Evolutionary conservation across 2,888 invertebrate genomes (phyloP).

Genomic region (Nomada ferruginata): DNA sequence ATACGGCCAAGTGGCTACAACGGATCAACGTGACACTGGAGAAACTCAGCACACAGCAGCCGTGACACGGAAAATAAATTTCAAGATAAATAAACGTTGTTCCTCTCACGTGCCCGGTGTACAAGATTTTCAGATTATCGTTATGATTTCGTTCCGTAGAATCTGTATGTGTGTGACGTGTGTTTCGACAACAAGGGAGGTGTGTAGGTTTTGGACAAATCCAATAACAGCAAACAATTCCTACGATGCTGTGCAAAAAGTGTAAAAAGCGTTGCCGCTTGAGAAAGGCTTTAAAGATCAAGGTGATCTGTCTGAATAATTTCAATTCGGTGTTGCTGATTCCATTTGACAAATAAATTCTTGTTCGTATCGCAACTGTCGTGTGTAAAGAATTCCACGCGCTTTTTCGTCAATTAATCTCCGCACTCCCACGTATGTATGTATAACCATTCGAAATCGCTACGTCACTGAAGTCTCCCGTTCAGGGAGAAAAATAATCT

Average conservation of each 20-base stretch:
- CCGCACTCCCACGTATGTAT: background rate
- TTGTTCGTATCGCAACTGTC: too few species aligned
- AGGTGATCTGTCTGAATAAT: too few species aligned
- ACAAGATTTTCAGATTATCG: background rate
- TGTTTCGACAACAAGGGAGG: too few species aligned
- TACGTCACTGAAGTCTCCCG: background rate
- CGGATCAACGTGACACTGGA: constrained; percentile 25
- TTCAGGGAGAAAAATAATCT: constrained; percentile 30
- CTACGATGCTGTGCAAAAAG: too few species aligned
- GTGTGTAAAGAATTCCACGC: background rate
- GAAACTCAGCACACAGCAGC: background rate
- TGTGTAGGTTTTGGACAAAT: too few species aligned
- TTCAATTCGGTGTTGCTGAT: too few species aligned
- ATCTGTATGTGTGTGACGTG: background rate
- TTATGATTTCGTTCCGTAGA: background rate
- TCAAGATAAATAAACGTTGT: constrained; percentile 5
- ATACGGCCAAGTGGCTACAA: constrained; percentile 58
- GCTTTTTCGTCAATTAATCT: constrained; percentile 17
- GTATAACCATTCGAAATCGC: background rate
- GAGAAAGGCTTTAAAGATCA: too few species aligned
- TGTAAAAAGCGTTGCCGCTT: too few species aligned
- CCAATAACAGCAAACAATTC: too few species aligned
- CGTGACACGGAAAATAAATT: constrained; percentile 36
- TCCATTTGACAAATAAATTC: too few species aligned
- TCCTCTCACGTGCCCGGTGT: background rate